Evolutionary conservation across 2,113 vertebrate species (phyloP), one percentile per base, ranked within the genome.

Genomic region (Sander vitreus): DNA sequence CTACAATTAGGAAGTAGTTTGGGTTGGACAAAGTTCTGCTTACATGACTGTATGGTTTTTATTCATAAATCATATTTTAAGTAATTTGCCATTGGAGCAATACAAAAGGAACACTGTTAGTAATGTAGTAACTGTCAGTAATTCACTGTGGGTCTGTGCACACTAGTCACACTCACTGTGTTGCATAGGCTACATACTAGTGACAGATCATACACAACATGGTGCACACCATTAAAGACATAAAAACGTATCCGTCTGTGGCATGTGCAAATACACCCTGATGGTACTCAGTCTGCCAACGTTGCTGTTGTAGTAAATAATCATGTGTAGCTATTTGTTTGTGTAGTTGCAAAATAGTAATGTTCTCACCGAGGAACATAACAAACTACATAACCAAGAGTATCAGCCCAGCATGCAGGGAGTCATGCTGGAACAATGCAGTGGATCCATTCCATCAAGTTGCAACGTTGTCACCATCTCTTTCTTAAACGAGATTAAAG

Each of bases 401-500:
- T 23, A 14, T 78, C 81, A 82, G 89, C 83, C 76, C 88, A 88
- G 78, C 88, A 92, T 93, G 93, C 93, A 91, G 81, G 50, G 70
- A 84, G 54, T 78, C 93, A 90, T 93, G 92, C 89, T 88, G 70
- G 65, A 73, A 87, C 76, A 84, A 85, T 85, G 89, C 90, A 90
- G 53, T 73, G 77, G 67, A 70, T 76, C 63, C 76, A 74, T 84
- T 80, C 73, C 64, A 66, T 67, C 74, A 73, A 47, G 65, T 27
- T 83, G 71, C 74, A 80, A 19, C 39, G 21, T 18, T 23, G 54
- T 60, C 19, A 15, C 36, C 43, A 11, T 47, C 3, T 13, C 18
- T 45, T 60, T 19, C 33, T 9, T 18, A 30, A 60, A 59, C 16
- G 30, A 67, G 14, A 21, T 47, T 51, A 16, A 67, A 30, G 4